Evolutionary conservation across 2,113 vertebrate genomes (phyloP).

Genomic region (Cygnus atratus): DNA sequence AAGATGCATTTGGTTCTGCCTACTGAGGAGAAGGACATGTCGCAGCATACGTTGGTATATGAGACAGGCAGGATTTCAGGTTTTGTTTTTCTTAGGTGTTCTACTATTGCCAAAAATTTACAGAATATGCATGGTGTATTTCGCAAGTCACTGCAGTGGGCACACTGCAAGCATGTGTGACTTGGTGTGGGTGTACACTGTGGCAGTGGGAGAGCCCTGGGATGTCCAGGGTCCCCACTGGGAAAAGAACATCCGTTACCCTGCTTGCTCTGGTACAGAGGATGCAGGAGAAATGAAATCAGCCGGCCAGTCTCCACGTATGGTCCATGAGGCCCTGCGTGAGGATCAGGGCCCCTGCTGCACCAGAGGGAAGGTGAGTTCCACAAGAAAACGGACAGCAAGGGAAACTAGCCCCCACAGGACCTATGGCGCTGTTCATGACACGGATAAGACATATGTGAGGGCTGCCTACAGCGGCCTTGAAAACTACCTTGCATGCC

Average conservation of each 20-base stretch:
- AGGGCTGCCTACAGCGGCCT: neutral
- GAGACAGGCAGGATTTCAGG: neutral
- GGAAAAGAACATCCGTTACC: neutral
- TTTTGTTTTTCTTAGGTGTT: neutral
- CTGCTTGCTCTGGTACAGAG: neutral
- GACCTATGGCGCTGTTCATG: neutral
- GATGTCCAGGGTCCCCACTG: neutral
- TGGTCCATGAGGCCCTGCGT: neutral
- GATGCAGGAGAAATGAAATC: neutral
- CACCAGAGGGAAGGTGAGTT: neutral
- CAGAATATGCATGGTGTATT: neutral
- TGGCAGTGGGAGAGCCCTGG: neutral
- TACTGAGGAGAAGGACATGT: neutral
- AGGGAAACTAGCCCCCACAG: neutral
- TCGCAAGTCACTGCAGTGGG: neutral
- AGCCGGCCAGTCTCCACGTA: neutral
- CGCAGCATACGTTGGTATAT: neutral
- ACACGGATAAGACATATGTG: fast-evolving
- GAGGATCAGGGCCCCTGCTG: neutral
- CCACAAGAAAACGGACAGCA: neutral
- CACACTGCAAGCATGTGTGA: neutral
- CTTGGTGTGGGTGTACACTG: neutral
- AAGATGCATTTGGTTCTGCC: neutral
- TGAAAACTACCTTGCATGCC: neutral
- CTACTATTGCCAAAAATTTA: neutral